phyloP scores from a whole-genome alignment of 2,888 invertebrate species.

The Drosophila ustulata region DNA sequence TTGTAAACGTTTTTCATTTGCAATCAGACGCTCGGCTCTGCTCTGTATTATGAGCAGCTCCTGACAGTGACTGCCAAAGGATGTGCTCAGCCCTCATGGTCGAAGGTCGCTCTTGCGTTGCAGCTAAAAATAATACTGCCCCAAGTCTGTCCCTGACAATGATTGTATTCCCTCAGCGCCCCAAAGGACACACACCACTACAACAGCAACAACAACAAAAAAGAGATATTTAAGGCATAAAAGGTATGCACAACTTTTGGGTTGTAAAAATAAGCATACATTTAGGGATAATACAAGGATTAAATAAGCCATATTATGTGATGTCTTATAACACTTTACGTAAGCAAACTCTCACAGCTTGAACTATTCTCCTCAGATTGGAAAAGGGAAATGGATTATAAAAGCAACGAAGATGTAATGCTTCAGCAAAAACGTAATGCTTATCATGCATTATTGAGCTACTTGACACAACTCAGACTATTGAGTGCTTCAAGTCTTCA shows the following conservation, averaged over 20 bases:
- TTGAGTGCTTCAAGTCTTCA: too few relatives aligned
- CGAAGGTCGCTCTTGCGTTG: slow-evolving; percentile 55
- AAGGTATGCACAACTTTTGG: slow-evolving; percentile 15
- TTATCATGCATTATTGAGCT: not conserved
- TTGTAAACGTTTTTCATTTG: slow-evolving; percentile 54
- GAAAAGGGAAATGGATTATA: not conserved
- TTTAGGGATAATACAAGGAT: slow-evolving; percentile 10
- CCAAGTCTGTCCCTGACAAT: slow-evolving; percentile 48
- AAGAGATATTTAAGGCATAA: not conserved
- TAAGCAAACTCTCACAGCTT: not conserved
- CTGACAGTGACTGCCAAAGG: slow-evolving; percentile 47
- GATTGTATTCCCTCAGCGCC: slow-evolving; percentile 18
- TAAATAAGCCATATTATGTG: not conserved
- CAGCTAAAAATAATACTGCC: slow-evolving; percentile 45
- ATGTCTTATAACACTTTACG: slow-evolving; percentile 1
- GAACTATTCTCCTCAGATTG: not conserved
- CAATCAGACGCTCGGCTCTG: slow-evolving; percentile 45
- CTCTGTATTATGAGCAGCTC: slow-evolving; percentile 42
- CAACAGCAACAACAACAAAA: not conserved
- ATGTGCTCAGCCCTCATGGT: slow-evolving; percentile 48
- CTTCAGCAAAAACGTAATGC: not conserved
- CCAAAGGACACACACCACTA: slow-evolving; percentile 17
- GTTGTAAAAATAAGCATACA: slow-evolving; percentile 3
- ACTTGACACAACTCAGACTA: not conserved
- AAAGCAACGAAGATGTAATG: not conserved